Base-by-base conservation (phyloP, 2,113 vertebrate genomes). In the Ageneiosus marmoratus region DNA sequence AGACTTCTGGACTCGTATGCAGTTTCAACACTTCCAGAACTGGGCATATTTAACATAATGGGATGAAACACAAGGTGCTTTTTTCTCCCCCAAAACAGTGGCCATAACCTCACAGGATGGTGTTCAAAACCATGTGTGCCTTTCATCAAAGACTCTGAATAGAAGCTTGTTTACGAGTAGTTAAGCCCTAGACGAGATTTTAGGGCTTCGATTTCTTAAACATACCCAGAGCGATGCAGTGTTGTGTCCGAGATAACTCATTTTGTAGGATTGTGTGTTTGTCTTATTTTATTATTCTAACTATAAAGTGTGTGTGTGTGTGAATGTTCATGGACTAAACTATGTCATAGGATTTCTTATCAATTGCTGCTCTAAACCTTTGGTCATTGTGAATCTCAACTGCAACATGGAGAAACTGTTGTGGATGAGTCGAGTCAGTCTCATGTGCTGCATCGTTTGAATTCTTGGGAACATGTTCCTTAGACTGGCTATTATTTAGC, bases 381-480 rank as follows among this genome's bases (percentile, higher is more conserved):
- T 82, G 69, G 55, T 63, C 48, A 53, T 50, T 83, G 51, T 83
- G 82, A 79, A 70, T 50, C 74, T 56, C 37, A 72, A 58, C 18
- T 48, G 63, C 75, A 70, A 63, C 13, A 10, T 65, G 46, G 67
- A 65, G 37, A 50, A n/a, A 8, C 20, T 74, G 41, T 34, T 63
- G 34, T 62, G 51, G 48, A 16, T 12, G 44, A 75, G 11, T 84
- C 46, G 2, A 22, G 29, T 75, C 16, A 13, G 20, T 75, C 73
- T 55, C 24, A 44, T 0, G 7, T 4, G 60, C 83, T 88, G 86
- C 82, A 87, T 86, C 63, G 69, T 86, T 75, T 18, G 10, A 37
- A 6, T 63, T 75, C 32, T 60, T 46, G 27, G 74, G 82, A 91
- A 92, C 89, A 89, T 89, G 88, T 92, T 94, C 91, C 93, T 94